Evolutionary conservation across 2,797 vertebrate species (phyloP), one percentile per base, ranked within the genome.

Genomic region (Malurus leucopterus): DNA sequence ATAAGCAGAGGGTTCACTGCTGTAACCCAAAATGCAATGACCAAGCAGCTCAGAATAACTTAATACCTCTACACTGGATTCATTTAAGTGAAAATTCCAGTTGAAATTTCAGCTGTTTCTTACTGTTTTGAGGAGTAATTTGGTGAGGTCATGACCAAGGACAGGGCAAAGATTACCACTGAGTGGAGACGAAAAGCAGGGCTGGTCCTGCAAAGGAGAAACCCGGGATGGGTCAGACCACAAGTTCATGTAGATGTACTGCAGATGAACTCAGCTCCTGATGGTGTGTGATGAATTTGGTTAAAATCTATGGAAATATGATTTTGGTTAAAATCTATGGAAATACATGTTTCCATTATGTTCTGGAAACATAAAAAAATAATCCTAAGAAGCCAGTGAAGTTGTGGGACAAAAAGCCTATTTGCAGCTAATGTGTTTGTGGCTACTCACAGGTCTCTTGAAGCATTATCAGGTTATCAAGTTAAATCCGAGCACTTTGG

Each of bases 331-430:
- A 85, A 90, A 72, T 69, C 59, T 51, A 36, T 36, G 36, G 36
- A 36, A 36, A 36, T 36, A 36, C 10, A 36, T 36, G 36, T 36
- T 36, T 36, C 36, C 36, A 36, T 36, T 36, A 36, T 36, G 0
- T 36, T 41, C 54, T 22, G 15, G 20, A 65, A 72, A 90, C 21
- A 71, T 11, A 13, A 69, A 47, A 86, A 84, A 57, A 67, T 47
- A 47, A 51, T 7, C 6, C 15, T 24, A 43, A 79, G 36, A 72
- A 58, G 59, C 4, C 43, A 63, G 21, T 64, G 46, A 84, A 53
- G 8, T 41, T 46, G 3, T 0, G 2, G 4, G 6, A 2, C 8
- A 17, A 57, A 70, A 57, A 3, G 8, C 4, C 8, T 64, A 71
- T 73, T 72, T 89, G 29, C n/a, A 85, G 17, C 43, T 72, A 65